Base-by-base conservation (phyloP, 2,797 vertebrate genomes). In the Cetoscarus ocellatus region DNA sequence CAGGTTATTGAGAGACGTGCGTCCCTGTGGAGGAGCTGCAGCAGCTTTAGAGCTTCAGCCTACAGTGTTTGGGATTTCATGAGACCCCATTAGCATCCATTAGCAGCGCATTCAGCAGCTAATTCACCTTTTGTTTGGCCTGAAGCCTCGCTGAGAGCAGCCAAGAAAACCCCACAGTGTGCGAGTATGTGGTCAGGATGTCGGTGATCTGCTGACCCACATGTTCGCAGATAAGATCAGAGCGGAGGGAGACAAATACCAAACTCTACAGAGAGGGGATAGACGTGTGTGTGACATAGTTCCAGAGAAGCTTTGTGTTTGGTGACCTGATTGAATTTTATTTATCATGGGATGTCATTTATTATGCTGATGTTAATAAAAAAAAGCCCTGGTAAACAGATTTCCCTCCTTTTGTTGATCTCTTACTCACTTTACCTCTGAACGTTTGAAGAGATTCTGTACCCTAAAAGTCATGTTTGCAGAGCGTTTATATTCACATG, bases 191-290 rank as follows among this genome's bases (percentile, higher is more conserved):
- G 61, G 48, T 57, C 78, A 86, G 84, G 84, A 83, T 85, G 79
- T 72, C 19, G 77, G 63, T 75, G 79, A 75, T 80, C 73, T 74
- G 43, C 73, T 87, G 80, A 80, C 73, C 77, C 75, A 74, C 81
- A 63, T 67, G 57, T 65, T 66, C 49, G 36, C 66, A 51, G 84
- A 85, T 86, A 85, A 87, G 11, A 75, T 84, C 75, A 73, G 77
- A 73, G 62, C 63, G 59, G 58, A 79, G 58, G 64, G 66, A 82
- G 77, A 80, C 68, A 73, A 82, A 80, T 47, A 72, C 35, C 62
- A 62, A 49, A 53, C 65, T 40, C 54, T 43, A 6, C 12, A 0
- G 14, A 48, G 44, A 58, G 43, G 58, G 48, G 50, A 66, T 40
- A 61, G 35, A 14, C 15, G 42, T 77, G 40, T 60, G 58, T 54